Evolutionary conservation across 2,113 vertebrate species (phyloP), one percentile per base, ranked within the genome.

Genomic region (Nansenia antarctica): DNA sequence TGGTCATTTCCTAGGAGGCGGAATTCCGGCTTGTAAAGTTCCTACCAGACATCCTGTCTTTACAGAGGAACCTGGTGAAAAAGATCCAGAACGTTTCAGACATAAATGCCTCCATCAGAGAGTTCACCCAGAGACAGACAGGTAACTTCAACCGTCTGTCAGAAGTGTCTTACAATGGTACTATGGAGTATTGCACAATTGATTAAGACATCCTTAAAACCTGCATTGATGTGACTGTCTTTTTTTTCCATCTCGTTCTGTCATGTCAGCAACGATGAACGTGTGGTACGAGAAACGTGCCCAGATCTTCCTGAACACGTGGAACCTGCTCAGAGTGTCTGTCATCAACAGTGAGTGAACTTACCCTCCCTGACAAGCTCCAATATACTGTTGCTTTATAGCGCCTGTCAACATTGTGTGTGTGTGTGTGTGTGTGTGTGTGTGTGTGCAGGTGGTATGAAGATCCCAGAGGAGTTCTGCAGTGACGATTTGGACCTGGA

Each of bases 1-100:
- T 49, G 15, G 15, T 54, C 18, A 22, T 54, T 31, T 63, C 74
- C 72, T 70, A 97, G 95, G 95, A 97, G 69, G 59, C 82, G 31
- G 94, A 97, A 63, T 85, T 96, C 71, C 90, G 91, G 35, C 84
- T 92, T 84, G 92, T 97, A 62, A 94, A 90, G 64, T 93, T 90
- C 77, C 70, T 97, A 47, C 95, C 95, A 3, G 92, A 94, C 63
- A 92, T 97, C 34, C 72, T 97, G 73, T 89, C 77, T 9, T 85
- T 97, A 69, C 95, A 96, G 81, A 91, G 69, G 58, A 76, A 77
- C 14, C 82, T 97, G 60, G 93, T 96, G 76, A 95, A 88, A 75
- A 87, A 15, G 2, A 96, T 95, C 85, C 95, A 96, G 87, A 95
- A 95, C 8, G 76, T 80, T 0, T 53, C 87, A 0, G 90, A 94